Base-by-base conservation (phyloP, 2,797 vertebrate genomes). In the Calcarius lapponicus region DNA sequence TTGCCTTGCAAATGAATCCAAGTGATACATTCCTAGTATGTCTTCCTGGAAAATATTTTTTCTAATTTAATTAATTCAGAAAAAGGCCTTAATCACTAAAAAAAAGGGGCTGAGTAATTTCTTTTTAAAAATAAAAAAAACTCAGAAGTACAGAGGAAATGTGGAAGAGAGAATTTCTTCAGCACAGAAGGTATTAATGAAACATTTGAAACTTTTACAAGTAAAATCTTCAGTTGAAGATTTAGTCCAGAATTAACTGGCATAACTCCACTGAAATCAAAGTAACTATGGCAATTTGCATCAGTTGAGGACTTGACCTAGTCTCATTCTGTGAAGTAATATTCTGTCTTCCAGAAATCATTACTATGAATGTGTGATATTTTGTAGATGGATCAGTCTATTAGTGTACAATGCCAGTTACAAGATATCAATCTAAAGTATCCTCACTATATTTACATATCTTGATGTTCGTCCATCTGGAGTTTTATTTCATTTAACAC, bases 31-130 rank as follows among this genome's bases (percentile, higher is more conserved):
- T 88, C 29, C 21, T 79, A 31, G 70, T 71, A 60, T 50, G 18
- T 88, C 32, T 86, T 91, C 54, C 60, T 88, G 71, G 62, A 92
- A 96, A 91, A 81, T 75, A 88, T 61, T 87, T 86, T 1, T 85
- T 91, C 50, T 66, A 71, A 88, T 69, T 75, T 69, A 65, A 88
- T 81, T 73, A 80, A 62, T 71, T 83, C 48, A 57, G 32, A 28
- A 84, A 57, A 93, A 94, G 17, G 5, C 11, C 78, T 61, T 73
- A 85, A 61, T 61, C 3, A 4, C 15, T 87, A 42, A 19, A 90
- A 81, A 81, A 79, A 58, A 58, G 19, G 80, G 17, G 7, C 9
- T 50, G 26, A 65, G 24, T 75, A 66, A 70, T 64, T 70, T 36
- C 36, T 14, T 50, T 26, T 51, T 7, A 18, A 67, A 6, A 67